Base-by-base conservation (phyloP, 2,797 vertebrate genomes). In the Cheirogaleus major region DNA sequence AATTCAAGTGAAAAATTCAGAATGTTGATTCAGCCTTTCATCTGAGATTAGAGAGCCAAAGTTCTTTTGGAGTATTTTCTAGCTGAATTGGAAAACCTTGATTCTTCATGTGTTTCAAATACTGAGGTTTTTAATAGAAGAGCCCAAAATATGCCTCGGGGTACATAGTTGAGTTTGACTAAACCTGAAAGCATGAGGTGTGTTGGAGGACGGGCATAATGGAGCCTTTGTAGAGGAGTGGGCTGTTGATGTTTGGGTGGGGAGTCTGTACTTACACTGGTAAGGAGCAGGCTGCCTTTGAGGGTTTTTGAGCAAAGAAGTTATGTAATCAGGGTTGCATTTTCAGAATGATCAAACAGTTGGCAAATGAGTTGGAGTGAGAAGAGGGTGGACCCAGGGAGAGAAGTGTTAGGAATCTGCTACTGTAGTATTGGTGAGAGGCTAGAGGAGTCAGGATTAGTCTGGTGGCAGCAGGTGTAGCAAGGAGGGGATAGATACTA, bases 21-120 rank as follows among this genome's bases (percentile, higher is more conserved):
- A 93, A 67, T 86, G 87, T 97, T 96, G 72, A 94, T 96, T 94
- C 91, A 92, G 78, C 86, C 93, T 97, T 97, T 95, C 90, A 87
- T 96, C 55, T 92, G 92, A 85, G 67, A 61, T 96, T 73, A 91
- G 84, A 87, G 83, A 94, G 86, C 86, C 91, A 79, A 15, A 86
- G 83, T 84, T 91, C 87, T 91, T 91, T 55, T 73, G 84, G 91
- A 91, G 72, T 89, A 50, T 94, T 92, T 95, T 94, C 89, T 85
- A 70, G 59, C 45, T 63, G 32, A 93, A 52, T 50, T 88, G 76
- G 91, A 88, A 96, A 96, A 82, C 76, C 83, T 93, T 85, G 78
- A 79, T 95, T 95, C 91, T 95, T 95, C 18, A 5, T 87, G 52
- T 70, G 65, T 92, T 94, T 95, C 45, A 87, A 94, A 94, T 85